phyloP scores from a whole-genome alignment of 2,113 vertebrate species.

The Corvus hawaiiensis region DNA sequence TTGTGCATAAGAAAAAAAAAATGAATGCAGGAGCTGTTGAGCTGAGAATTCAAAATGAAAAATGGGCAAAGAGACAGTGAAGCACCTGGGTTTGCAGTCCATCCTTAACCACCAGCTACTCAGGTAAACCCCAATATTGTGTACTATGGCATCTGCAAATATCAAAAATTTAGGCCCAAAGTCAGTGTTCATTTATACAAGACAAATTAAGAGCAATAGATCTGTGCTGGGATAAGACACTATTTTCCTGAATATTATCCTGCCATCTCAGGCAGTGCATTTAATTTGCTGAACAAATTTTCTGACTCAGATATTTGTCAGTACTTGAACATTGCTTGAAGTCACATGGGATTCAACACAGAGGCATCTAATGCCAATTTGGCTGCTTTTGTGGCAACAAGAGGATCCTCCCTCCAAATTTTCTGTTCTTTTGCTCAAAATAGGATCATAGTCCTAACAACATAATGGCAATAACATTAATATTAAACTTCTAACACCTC shows the following conservation, averaged over 20 bases:
- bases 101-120: not conserved
- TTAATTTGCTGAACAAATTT: not conserved
- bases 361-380: not conserved
- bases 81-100: not conserved
- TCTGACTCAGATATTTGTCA: not conserved
- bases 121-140: not conserved
- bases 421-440: not conserved
- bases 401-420: not conserved
- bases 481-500: not conserved
- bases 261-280: fast-evolving
- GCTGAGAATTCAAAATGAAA: not conserved
- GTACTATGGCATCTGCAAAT: not conserved
- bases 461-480: not conserved
- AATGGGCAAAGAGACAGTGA: not conserved
- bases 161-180: not conserved
- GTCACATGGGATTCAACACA: fast-evolving
- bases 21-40: not conserved
- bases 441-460: not conserved
- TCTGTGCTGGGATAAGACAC: not conserved
- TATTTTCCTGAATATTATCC: not conserved
- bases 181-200: not conserved
- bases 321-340: not conserved
- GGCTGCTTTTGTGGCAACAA: not conserved
- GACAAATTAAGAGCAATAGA: not conserved
- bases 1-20: not conserved